These are phyloP conservation scores for Lasioglossum figueresi DNA, from an alignment of 2,888 invertebrate species.

Conservation along the genomic window DNA sequence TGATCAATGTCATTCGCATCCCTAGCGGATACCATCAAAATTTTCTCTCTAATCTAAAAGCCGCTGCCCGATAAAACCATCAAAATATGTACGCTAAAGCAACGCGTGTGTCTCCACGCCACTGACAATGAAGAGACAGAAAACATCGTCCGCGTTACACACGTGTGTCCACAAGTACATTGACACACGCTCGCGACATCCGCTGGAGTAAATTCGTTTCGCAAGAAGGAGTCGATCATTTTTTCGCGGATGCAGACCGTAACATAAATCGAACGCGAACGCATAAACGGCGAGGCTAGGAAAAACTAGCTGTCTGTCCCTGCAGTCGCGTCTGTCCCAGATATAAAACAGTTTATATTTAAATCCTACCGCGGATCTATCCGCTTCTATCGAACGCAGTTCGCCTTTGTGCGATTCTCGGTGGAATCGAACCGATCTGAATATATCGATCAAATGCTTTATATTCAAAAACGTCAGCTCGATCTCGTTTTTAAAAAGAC, in stretches of 20 bases:
- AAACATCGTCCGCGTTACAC: not conserved
- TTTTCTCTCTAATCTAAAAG: slow-evolving; percentile 11
- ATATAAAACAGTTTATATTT: slow-evolving; percentile 39
- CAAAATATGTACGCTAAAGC: not conserved
- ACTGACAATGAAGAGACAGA: not conserved
- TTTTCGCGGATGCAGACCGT: not conserved
- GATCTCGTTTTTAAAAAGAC: not conserved
- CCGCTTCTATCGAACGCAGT: not conserved
- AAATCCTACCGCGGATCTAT: slow-evolving; percentile 34
- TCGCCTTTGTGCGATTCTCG: not conserved
- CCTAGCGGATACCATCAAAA: not conserved
- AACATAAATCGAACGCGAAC: not conserved
- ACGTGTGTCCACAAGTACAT: not conserved
- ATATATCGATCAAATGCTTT: not conserved
- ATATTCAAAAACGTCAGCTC: not conserved
- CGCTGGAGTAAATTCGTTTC: not conserved
- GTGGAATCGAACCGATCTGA: not conserved
- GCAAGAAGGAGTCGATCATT: not conserved
- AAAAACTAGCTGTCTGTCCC: slow-evolving; percentile 1
- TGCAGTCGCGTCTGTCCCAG: not conserved
- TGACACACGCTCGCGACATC: not conserved
- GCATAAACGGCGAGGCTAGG: slow-evolving; percentile 7
- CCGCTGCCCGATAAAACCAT: slow-evolving; percentile 17
- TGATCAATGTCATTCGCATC: slow-evolving; percentile 23
- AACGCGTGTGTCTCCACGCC: not conserved